Percentiles rank a stretch among this genome's conserved stretches.
These are phyloP conservation scores for Pachycephus smyrnensis DNA, from an alignment of 2,888 invertebrate genomes.

Conservation along the genomic window DNA sequence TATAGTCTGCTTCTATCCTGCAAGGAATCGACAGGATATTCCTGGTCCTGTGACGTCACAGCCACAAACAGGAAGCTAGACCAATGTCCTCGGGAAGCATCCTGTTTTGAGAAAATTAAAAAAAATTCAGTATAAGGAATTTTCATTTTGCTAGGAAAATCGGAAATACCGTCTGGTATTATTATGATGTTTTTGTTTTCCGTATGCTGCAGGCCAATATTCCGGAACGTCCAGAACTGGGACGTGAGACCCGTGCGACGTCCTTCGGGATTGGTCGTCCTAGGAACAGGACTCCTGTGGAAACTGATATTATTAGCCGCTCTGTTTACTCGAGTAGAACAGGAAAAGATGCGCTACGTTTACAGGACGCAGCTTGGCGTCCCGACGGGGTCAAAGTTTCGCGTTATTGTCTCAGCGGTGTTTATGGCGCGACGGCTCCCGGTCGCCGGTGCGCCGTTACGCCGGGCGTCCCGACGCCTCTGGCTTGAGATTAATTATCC, in stretches of 20 bases:
- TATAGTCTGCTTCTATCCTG: neutral
- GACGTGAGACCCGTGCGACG: neutral
- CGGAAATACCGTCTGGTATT: neutral
- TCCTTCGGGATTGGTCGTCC: neutral
- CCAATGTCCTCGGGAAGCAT: neutral
- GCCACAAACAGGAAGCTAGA: neutral
- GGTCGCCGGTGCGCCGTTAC: constrained; percentile 15
- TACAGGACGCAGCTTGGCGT: neutral
- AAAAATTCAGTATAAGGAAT: neutral
- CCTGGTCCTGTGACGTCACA: neutral
- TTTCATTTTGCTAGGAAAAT: neutral
- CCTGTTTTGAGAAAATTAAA: neutral
- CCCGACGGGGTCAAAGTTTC: neutral
- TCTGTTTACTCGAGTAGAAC: neutral
- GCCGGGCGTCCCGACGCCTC: constrained; percentile 19
- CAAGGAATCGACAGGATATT: neutral
- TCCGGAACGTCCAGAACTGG: neutral
- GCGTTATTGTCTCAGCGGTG: constrained; percentile 13
- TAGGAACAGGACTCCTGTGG: neutral
- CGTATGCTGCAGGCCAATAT: neutral
- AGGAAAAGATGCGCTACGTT: neutral
- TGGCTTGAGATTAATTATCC: constrained; percentile 31
- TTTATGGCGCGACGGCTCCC: constrained; percentile 7
- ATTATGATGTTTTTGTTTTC: neutral
- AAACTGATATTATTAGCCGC: neutral